A percentile compares a stretch with the other conserved stretches of the same genome.
Evolutionary conservation across 2,113 vertebrate species (phyloP).

Genomic region (Crotalus tigris): DNA sequence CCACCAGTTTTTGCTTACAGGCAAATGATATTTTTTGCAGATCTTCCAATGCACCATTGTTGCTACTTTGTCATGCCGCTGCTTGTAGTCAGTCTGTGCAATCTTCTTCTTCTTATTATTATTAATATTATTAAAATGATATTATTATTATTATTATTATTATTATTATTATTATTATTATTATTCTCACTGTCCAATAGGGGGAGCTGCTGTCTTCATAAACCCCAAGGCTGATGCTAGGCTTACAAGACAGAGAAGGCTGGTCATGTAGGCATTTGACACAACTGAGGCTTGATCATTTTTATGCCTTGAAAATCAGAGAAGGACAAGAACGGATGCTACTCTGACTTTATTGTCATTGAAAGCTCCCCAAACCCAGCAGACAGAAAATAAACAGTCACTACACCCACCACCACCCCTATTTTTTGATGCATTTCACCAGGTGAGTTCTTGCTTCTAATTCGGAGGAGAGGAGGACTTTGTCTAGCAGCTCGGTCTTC

Average conservation of each 20-base stretch:
- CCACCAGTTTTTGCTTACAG: no score
- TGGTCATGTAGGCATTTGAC: neutral
- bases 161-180: no score
- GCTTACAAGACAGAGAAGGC: neutral
- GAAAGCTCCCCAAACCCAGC: neutral
- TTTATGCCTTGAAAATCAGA: neutral
- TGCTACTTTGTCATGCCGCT: no score
- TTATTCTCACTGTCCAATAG: neutral
- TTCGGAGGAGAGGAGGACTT: neutral
- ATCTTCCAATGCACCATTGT: no score
- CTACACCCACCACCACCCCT: neutral
- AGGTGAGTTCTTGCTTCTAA: neutral
- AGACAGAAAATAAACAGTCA: neutral
- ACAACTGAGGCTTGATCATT: no score
- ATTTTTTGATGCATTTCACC: neutral
- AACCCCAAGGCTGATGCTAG: neutral
- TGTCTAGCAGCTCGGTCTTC: neutral
- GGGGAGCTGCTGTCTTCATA: neutral
- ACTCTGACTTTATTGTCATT: neutral
- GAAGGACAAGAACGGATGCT: neutral
- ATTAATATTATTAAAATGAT: no score
- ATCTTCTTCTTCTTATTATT: no score
- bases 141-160: no score
- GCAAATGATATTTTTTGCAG: no score
- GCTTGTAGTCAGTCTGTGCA: no score